Evolutionary conservation across 2,888 invertebrate genomes (phyloP), one percentile per base, ranked within the genome.

Genomic region (Beris morrisii): DNA sequence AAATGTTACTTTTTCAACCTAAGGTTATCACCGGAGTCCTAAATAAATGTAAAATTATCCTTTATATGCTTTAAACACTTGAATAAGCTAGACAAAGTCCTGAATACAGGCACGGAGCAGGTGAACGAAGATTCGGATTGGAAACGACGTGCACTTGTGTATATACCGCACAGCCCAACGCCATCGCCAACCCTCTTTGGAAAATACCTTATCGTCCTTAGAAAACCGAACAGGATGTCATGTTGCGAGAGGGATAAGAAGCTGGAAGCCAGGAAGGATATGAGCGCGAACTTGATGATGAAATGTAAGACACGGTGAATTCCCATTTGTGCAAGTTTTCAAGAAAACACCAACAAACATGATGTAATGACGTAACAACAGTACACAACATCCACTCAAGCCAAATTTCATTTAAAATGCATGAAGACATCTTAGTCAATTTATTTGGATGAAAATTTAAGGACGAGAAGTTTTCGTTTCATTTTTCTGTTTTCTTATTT

Each of bases 361-460:
- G 55, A 67, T 56, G 66, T 68, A 68, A 68, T 68, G 68, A 68
- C 57, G 68, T 66, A 66, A 66, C 68, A 68, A 68, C 66, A 58
- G 43, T 11, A 38, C 54, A 67, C 46, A 64, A 52, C 64, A 66
- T 67, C 55, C 58, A 69, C 66, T 69, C 55, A 13, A 67, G 57
- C 65, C 32, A 69, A 69, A 67, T 67, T 67, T 69, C 67, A 69
- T 69, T 67, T 69, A 69, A 69, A 69, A 69, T 69, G 67, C 69
- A 69, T 69, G 69, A 69, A 69, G 67, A 67, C 61, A 66, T 69
- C 67, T 65, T 67, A 69, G 65, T 69, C 67, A 69, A 69, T 69
- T 69, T 69, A 65, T 61, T 67, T 67, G 67, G 56, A 69, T 69
- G 67, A 67, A 69, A 69, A 65, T 69, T 69, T 69, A 48, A 64